Conservation (phyloP, 2,797 vertebrate genomes). For the Enteromius thamalakanensis region DNA sequence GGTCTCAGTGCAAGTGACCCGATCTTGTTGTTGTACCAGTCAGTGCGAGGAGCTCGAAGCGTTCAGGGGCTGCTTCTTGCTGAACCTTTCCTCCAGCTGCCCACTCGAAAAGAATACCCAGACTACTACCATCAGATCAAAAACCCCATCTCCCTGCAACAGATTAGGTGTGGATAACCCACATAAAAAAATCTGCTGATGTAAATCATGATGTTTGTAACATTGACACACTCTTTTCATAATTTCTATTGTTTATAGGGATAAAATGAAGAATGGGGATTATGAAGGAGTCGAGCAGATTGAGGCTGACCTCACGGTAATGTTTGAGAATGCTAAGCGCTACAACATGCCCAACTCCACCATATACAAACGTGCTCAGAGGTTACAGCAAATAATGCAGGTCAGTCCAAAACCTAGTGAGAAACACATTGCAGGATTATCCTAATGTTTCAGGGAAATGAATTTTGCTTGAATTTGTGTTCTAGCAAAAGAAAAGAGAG, state of each 20-base stretch:
- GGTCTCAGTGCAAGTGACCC: constrained; percentile 92
- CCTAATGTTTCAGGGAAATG: not conserved
- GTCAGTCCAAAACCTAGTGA: constrained; percentile 67
- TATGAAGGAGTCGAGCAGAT: constrained; percentile 93
- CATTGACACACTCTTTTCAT: not conserved
- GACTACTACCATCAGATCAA: constrained; percentile 99
- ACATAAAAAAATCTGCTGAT: not conserved
- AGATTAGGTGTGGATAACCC: constrained; percentile 84
- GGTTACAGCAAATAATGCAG: constrained; percentile 97
- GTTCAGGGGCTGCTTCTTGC: constrained; percentile 93
- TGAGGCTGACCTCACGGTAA: constrained; percentile 90
- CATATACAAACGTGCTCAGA: constrained; percentile 96
- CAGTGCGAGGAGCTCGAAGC: constrained; percentile 89
- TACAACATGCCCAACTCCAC: constrained; percentile 98
- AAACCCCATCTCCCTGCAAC: constrained; percentile 89
- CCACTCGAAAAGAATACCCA: constrained; percentile 95
- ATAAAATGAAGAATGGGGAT: constrained; percentile 93
- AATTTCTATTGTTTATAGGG: constrained; percentile 71
- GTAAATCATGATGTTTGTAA: not conserved
- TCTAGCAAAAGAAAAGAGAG: constrained; percentile 92
- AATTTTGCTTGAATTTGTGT: constrained; percentile 46
- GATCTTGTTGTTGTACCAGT: constrained; percentile 93
- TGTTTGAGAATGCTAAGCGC: constrained; percentile 99
- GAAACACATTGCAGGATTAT: not conserved
- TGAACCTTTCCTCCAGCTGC: constrained; percentile 94